Conservation (phyloP, 1,140 invertebrate genomes). For the Drosophila burlai region DNA sequence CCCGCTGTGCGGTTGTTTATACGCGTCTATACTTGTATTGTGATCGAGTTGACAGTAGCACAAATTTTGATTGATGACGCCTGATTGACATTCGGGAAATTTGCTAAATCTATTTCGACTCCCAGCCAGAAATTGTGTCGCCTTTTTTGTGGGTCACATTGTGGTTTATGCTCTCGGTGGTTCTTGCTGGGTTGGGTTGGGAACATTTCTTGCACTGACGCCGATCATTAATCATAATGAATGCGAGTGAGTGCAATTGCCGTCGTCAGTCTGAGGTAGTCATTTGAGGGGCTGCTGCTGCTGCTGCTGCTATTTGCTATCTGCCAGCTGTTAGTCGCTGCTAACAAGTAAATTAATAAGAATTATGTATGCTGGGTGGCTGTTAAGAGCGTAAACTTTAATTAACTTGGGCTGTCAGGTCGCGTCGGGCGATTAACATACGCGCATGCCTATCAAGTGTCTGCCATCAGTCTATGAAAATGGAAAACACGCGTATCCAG, state of each 20-base stretch:
- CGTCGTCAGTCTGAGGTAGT: conserved; percentile 44
- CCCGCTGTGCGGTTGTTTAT: conserved; percentile 55
- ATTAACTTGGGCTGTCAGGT: conserved; percentile 77
- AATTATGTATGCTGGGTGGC: conserved; percentile 42
- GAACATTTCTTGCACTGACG: conserved; percentile 23
- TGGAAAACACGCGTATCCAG: conserved; percentile 59
- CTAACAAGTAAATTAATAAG: conserved; percentile 75
- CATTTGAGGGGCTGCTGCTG: conserved; percentile 15
- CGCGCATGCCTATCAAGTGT: conserved; percentile 78
- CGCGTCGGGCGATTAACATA: conserved; percentile 73
- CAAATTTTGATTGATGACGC: conserved; percentile 80
- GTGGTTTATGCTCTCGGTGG: conserved; percentile 5
- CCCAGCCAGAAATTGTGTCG: conserved; percentile 37
- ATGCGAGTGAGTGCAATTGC: conserved; percentile 53
- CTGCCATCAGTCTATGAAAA: conserved; percentile 79
- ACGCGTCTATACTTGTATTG: conserved; percentile 60
- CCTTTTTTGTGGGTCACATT: conserved; percentile 35
- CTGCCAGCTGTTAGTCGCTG: background rate
- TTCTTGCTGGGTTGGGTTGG: conserved; percentile 1
- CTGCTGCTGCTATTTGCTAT: background rate
- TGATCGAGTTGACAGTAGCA: conserved; percentile 75
- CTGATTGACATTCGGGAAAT: conserved; percentile 82
- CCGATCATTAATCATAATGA: conserved; percentile 76
- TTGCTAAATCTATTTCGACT: conserved; percentile 78
- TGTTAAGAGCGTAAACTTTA: conserved; percentile 64